Evolutionary conservation across 2,888 invertebrate species (phyloP).

Genomic region (Brachyopa scutellaris): DNA sequence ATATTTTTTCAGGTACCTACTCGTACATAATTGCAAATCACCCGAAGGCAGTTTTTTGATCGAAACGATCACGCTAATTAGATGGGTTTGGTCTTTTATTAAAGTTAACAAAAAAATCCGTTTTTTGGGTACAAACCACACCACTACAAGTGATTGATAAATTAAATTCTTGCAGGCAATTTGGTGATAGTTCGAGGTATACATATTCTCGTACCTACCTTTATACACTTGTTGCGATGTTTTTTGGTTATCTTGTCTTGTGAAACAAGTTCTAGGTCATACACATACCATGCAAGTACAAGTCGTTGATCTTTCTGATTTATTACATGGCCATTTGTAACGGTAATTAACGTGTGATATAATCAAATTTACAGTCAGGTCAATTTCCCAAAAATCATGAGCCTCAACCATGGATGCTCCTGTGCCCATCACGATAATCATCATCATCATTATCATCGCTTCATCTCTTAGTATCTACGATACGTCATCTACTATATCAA

Average conservation of each 20-base stretch:
- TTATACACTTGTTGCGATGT: not conserved
- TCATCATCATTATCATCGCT: slow-evolving; percentile 31
- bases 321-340: slow-evolving; percentile 50
- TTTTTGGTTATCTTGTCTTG: not conserved
- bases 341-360: slow-evolving; percentile 47
- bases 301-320: slow-evolving; percentile 28
- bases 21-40: slow-evolving; percentile 40
- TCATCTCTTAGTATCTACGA: slow-evolving; percentile 16
- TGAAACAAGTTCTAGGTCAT: slow-evolving; percentile 62
- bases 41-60: slow-evolving; percentile 57
- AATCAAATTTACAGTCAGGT: slow-evolving; percentile 47
- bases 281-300: not conserved
- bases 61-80: slow-evolving; percentile 67
- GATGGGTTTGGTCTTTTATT: slow-evolving; percentile 37
- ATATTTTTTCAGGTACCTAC: slow-evolving; percentile 63
- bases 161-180: slow-evolving; percentile 53
- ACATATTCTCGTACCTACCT: no score
- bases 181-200: slow-evolving; percentile 40
- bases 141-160: slow-evolving; percentile 17
- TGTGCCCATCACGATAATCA: slow-evolving; percentile 39
- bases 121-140: no score
- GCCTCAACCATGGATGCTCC: not conserved
- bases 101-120: not conserved
- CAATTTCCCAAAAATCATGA: not conserved
- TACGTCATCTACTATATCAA: slow-evolving; percentile 35